A percentile compares a stretch with the other conserved stretches of the same genome.
phyloP scores from a whole-genome alignment of 35 echinoderm and acorn worm genomes.

The Anneissia japonica region DNA sequence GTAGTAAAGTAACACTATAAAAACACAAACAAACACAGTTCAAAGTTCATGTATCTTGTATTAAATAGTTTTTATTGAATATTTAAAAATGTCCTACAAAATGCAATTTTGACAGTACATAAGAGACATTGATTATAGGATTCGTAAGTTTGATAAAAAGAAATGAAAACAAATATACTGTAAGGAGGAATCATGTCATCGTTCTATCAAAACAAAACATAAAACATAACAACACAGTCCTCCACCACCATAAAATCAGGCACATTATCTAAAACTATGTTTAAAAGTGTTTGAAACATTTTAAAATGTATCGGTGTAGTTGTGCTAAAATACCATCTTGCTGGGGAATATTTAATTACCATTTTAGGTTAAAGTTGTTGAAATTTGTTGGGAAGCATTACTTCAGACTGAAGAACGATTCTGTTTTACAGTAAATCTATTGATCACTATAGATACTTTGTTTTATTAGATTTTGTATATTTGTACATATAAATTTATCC shows the following conservation, averaged over 20 bases:
- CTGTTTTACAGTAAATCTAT: no score
- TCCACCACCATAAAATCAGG: not conserved
- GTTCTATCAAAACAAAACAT: not conserved
- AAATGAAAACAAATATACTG: not conserved
- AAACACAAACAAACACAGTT: not conserved
- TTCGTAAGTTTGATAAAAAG: not conserved
- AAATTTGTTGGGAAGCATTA: no score
- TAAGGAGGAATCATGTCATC: not conserved
- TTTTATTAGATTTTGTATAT: no score
- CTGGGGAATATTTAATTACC: no score
- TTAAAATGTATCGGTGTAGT: no score
- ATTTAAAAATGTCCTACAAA: slow-evolving; percentile 2
- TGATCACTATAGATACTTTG: no score
- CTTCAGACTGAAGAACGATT: no score
- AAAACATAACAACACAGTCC: not conserved
- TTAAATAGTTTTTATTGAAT: slow-evolving; percentile 3
- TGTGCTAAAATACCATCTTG: no score
- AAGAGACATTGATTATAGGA: not conserved
- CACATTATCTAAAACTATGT: not conserved
- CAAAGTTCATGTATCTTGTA: not conserved
- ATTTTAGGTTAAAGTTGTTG: no score
- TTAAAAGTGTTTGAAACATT: no score
- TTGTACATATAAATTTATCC: no score
- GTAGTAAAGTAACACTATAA: no score
- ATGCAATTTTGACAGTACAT: not conserved